A percentile compares a stretch with the other conserved stretches of the same genome.
These are phyloP conservation scores for Dipus sagitta DNA, from an alignment of 2,797 vertebrate genomes.

Conservation along the genomic window DNA sequence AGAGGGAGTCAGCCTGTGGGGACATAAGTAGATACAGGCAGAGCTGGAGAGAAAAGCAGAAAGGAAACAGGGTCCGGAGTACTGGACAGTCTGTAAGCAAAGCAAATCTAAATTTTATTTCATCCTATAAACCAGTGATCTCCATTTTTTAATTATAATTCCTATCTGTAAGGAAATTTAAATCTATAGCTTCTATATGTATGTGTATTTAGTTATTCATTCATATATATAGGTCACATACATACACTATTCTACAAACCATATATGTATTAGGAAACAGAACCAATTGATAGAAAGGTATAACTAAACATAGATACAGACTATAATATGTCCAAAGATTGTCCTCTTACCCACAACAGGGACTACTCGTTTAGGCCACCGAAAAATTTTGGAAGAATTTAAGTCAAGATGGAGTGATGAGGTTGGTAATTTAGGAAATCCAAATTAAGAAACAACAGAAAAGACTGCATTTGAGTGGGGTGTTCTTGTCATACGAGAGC, in stretches of 20 bases:
- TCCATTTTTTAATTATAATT: not conserved
- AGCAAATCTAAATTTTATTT: not conserved
- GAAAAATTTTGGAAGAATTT: not conserved
- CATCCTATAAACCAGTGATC: constrained; percentile 33
- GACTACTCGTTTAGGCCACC: not conserved
- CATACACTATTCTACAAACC: not conserved
- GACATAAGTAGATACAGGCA: not conserved
- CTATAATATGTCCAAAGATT: not conserved
- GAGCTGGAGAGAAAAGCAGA: not conserved
- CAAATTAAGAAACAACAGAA: no score
- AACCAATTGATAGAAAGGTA: constrained; percentile 8
- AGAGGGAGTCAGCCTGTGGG: no score
- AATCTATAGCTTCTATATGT: not conserved
- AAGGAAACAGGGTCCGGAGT: not conserved
- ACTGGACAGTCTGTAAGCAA: not conserved
- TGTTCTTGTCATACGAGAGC: not conserved
- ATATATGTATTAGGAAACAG: not conserved
- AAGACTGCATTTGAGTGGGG: not conserved
- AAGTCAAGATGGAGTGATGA: not conserved
- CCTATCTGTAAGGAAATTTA: not conserved
- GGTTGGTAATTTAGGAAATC: not conserved
- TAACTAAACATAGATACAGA: constrained; percentile 20
- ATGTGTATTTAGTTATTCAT: no score
- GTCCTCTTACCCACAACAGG: not conserved
- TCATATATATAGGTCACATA: not conserved